A percentile compares a stretch with the other conserved stretches of the same genome.
Evolutionary conservation across 2,113 vertebrate genomes (phyloP).

Genomic region (Recurvirostra avosetta): DNA sequence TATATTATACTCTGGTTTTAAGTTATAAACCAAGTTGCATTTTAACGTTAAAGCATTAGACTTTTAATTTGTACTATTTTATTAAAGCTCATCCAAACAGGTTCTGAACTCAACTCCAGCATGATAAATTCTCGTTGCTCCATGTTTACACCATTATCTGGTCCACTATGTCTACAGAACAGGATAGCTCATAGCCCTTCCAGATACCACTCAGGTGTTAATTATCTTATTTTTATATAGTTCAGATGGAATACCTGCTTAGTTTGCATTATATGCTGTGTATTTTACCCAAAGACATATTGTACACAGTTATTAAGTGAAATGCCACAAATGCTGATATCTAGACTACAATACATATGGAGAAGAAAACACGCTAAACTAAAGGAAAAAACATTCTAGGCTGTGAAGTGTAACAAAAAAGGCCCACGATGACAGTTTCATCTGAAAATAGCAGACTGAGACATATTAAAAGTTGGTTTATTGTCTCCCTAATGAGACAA

Average conservation of each 20-base stretch:
- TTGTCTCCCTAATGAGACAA: conserved; percentile 63
- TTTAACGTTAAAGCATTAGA: not conserved
- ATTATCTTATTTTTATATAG: not conserved
- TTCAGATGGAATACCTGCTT: not conserved
- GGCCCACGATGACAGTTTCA: conserved; percentile 59
- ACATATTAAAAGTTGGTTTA: conserved; percentile 61
- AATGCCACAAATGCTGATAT: conserved; percentile 14
- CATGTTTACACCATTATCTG: not conserved
- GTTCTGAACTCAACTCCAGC: not conserved
- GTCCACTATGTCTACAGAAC: not conserved
- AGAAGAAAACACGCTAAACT: conserved; percentile 13
- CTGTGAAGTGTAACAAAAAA: conserved; percentile 65
- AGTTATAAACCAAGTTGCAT: not conserved
- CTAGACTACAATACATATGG: not conserved
- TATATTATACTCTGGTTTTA: not conserved
- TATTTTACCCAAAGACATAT: conserved; percentile 12
- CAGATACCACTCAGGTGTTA: not conserved
- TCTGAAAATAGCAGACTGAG: conserved; percentile 55
- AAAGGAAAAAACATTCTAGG: conserved; percentile 50
- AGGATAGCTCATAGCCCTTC: not conserved
- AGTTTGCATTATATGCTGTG: not conserved
- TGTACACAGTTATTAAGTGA: not conserved
- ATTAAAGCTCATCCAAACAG: not conserved
- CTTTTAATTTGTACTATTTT: not conserved
- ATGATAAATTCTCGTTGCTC: not conserved